These are phyloP conservation scores for Drosophila repleta DNA, from an alignment of 1,140 invertebrate genomes.

Conservation along the genomic window DNA sequence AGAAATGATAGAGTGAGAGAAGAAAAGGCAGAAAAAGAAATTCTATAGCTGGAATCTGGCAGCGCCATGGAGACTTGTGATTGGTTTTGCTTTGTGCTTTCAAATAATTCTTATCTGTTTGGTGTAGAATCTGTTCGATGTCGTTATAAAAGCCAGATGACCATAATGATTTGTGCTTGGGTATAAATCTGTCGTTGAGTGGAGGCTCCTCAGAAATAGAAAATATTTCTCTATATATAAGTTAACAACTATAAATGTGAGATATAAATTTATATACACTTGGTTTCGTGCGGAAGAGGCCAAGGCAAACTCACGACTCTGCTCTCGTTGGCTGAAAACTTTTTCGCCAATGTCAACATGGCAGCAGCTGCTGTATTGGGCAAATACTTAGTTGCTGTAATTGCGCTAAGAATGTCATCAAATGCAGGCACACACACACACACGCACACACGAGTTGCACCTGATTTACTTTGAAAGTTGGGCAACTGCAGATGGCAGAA, in stretches of 20 bases:
- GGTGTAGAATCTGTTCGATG: neutral
- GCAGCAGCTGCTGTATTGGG: slow-evolving; percentile 6
- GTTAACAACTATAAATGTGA: neutral
- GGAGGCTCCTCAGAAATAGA: neutral
- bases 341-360: slow-evolving; percentile 1
- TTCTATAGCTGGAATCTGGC: neutral
- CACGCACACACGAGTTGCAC: slow-evolving; percentile 2
- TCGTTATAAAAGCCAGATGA: no score
- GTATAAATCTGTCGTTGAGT: neutral
- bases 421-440: slow-evolving; percentile 1
- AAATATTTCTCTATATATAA: neutral
- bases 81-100: slow-evolving; percentile 33
- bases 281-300: neutral
- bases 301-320: neutral
- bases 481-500: slow-evolving; percentile 34
- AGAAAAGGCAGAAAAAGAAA: neutral
- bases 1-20: neutral
- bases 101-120: slow-evolving; percentile 4
- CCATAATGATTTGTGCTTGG: neutral
- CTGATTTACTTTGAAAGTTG: slow-evolving; percentile 41
- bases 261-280: neutral
- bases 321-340: neutral
- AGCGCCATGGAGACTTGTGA: slow-evolving; percentile 23
- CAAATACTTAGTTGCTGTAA: slow-evolving; percentile 11
- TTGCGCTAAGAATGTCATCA: slow-evolving; percentile 22